These are phyloP conservation scores for Meloidogyne exigua DNA, from an alignment of 1,140 invertebrate species.

Conservation along the genomic window DNA sequence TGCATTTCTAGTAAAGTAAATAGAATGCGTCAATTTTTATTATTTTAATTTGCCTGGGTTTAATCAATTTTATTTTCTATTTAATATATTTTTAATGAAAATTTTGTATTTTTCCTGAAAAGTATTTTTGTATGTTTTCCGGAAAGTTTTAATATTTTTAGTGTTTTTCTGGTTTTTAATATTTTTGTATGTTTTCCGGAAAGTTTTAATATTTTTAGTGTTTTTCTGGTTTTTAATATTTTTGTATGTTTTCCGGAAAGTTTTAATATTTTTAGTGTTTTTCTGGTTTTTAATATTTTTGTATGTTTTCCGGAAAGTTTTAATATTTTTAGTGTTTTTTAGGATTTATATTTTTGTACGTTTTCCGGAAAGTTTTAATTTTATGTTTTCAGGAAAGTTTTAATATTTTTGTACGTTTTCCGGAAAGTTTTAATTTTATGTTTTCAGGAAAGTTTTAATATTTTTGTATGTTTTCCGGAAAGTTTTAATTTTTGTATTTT, in stretches of 20 bases:
- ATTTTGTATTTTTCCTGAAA: neutral
- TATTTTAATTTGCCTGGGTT: neutral
- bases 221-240: neutral
- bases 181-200: neutral
- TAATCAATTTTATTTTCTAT: neutral
- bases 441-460: neutral
- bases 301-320: neutral
- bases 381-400: neutral
- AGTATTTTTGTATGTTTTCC: neutral
- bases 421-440: neutral
- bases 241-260: neutral
- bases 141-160: neutral
- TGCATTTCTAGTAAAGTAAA: neutral
- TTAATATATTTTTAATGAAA: neutral
- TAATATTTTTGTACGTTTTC: neutral
- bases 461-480: neutral
- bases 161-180: neutral
- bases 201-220: no score
- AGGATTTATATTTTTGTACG: no score
- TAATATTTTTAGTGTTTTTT: no score
- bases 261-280: neutral
- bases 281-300: neutral
- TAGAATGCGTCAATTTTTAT: neutral
- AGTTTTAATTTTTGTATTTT: neutral
- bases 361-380: neutral